Evolutionary conservation across 2,113 vertebrate species (phyloP).

Genomic region (Mustelus asterias): DNA sequence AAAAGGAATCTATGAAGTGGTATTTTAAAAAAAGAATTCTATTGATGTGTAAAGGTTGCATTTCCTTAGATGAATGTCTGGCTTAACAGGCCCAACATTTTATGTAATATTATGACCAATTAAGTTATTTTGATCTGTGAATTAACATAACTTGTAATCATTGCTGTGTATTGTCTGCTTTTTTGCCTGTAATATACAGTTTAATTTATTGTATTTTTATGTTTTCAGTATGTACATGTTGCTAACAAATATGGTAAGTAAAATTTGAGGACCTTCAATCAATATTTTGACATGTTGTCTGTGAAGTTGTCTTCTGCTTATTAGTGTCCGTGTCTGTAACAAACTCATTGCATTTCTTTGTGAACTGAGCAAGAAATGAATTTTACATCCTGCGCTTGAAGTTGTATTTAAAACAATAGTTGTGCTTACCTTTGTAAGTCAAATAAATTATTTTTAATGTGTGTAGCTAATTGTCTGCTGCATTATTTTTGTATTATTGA

Average conservation of each 20-base stretch:
- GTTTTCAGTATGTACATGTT: conserved; percentile 31
- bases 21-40: conserved; percentile 58
- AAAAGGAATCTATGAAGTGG: conserved; percentile 54
- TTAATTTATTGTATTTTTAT: conserved; percentile 78
- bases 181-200: conserved; percentile 89
- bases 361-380: conserved; percentile 30
- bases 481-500: not conserved
- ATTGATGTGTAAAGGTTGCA: conserved; percentile 59
- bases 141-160: conserved; percentile 79
- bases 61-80: conserved; percentile 85
- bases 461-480: conserved; percentile 38
- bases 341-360: conserved; percentile 39
- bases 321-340: conserved; percentile 64
- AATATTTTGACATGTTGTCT: conserved; percentile 64
- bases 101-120: conserved; percentile 70
- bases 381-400: conserved; percentile 45
- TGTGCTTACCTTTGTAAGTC: conserved; percentile 79
- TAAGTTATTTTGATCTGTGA: conserved; percentile 58
- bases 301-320: conserved; percentile 56
- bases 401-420: conserved; percentile 60
- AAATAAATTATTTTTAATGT: conserved; percentile 77
- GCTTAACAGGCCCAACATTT: conserved; percentile 76
- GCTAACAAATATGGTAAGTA: conserved; percentile 45
- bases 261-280: conserved; percentile 64
- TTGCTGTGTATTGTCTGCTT: conserved; percentile 86